A percentile compares a stretch with the other conserved stretches of the same genome.
These are phyloP conservation scores for Xerus inauris DNA, from an alignment of 2,113 vertebrate species.

Conservation along the genomic window DNA sequence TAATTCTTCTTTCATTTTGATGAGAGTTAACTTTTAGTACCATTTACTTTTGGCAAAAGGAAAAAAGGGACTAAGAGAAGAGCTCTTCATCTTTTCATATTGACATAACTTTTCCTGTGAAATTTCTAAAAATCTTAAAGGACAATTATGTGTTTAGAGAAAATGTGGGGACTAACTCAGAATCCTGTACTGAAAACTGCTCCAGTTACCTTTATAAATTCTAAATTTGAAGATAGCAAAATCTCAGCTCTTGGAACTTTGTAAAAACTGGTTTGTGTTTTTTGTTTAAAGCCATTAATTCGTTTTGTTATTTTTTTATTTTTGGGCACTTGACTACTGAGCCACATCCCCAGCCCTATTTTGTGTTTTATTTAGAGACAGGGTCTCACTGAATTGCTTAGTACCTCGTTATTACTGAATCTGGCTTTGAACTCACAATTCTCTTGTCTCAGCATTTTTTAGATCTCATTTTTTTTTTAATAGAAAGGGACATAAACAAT, in stretches of 20 bases:
- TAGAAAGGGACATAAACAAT: not conserved
- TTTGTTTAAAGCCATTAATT: constrained; percentile 53
- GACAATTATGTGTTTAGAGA: constrained; percentile 37
- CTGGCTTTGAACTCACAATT: too few species aligned
- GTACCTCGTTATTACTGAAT: too few species aligned
- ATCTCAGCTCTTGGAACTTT: constrained; percentile 9
- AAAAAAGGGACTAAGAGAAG: not conserved
- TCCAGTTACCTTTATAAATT: constrained; percentile 30
- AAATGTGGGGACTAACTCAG: not conserved
- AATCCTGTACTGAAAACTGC: not conserved
- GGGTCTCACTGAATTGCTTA: too few species aligned
- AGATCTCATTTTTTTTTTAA: not conserved
- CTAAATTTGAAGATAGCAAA: not conserved
- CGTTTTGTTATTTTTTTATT: not conserved
- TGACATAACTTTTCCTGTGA: not conserved
- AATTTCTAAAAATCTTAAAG: constrained; percentile 47
- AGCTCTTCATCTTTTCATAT: constrained; percentile 17
- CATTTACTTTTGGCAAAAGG: constrained; percentile 20
- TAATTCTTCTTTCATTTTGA: constrained; percentile 58
- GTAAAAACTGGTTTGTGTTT: constrained; percentile 44
- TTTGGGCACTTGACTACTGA: not conserved
- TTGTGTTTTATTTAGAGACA: too few species aligned
- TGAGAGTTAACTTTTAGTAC: constrained; percentile 49
- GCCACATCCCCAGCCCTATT: too few species aligned
- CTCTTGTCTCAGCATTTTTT: not conserved